Percentiles rank a stretch among this genome's conserved stretches.
Conservation (phyloP, 2,113 vertebrate species). For the Blennius ocellaris region DNA sequence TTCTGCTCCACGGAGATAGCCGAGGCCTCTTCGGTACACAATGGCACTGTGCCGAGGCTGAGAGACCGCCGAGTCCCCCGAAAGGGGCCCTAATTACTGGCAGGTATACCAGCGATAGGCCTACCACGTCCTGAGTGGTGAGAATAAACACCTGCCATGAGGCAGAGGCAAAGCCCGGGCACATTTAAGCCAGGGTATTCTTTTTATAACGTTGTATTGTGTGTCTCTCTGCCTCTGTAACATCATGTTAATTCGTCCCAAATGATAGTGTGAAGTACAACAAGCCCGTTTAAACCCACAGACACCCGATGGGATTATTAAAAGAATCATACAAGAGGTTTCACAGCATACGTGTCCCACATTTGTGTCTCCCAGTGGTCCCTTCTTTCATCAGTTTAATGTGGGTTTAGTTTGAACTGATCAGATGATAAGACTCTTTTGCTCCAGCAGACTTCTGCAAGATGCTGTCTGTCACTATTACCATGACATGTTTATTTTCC, state of each 20-base stretch:
- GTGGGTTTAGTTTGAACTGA: constrained; percentile 29
- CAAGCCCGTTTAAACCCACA: constrained; percentile 7
- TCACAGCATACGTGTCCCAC: neutral
- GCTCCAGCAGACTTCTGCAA: constrained; percentile 27
- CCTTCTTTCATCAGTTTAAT: neutral
- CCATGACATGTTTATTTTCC: constrained; percentile 33
- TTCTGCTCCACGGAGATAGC: constrained; percentile 19
- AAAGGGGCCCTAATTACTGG: constrained; percentile 50
- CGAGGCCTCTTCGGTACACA: constrained; percentile 44
- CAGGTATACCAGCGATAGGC: constrained; percentile 54
- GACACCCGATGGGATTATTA: constrained; percentile 8
- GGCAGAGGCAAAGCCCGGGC: neutral
- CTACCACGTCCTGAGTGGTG: neutral
- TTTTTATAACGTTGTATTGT: neutral
- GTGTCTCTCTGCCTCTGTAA: neutral
- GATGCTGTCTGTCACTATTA: constrained; percentile 58
- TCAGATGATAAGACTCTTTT: constrained; percentile 21
- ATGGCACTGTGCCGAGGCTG: constrained; percentile 11
- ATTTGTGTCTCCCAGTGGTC: neutral
- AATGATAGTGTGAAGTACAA: neutral
- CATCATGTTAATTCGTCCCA: neutral
- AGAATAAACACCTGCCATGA: constrained; percentile 23
- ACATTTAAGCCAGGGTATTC: neutral
- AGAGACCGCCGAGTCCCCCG: constrained; percentile 1
- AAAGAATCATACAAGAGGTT: neutral